Base-by-base conservation (phyloP, 2,113 vertebrate species). In the Accipiter virgatus region DNA sequence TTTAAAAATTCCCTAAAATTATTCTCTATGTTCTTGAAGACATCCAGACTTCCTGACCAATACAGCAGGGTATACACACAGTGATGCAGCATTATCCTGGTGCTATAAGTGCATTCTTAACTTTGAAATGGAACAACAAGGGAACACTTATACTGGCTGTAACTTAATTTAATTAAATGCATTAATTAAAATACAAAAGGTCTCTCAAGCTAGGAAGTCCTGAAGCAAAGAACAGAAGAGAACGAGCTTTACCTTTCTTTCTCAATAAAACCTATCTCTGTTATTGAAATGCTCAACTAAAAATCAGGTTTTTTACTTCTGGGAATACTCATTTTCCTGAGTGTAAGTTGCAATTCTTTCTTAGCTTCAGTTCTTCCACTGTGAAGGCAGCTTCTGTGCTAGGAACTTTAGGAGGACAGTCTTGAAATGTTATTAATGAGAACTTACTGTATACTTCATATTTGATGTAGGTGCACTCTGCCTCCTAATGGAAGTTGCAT, bases 401-500 rank as follows among this genome's bases (percentile, higher is more conserved):
- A 81, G 25, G 65, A 97, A 92, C 80, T 92, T 96, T 52, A 91
- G 78, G 91, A 97, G 58, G 81, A 81, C 71, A 55, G 81, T 61
- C 81, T 94, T 96, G 95, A 97, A 95, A 97, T 83, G 61, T 91
- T 97, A 97, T 96, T 97, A 96, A 96, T 91, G 90, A 95, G 58
- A 93, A 90, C 81, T 82, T 78, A 91, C 71, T 53, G 50, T 93
- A 81, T 70, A 29, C 68, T 91, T 89, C 90, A 81, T 80, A 83
- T 91, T 84, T 97, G 96, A 97, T 81, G 89, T 96, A 97, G 97
- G 94, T 93, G 67, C 81, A 95, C 59, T 96, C 92, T 93, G 92
- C 94, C 94, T 97, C 95, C 96, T 96, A 97, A 97, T 93, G 94
- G 97, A 97, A 96, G 94, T 94, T 7, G 43, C 96, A 95, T 96